These are phyloP conservation scores for Phalacrocorax pelagicus DNA, from an alignment of 2,113 vertebrate species.

Conservation along the genomic window DNA sequence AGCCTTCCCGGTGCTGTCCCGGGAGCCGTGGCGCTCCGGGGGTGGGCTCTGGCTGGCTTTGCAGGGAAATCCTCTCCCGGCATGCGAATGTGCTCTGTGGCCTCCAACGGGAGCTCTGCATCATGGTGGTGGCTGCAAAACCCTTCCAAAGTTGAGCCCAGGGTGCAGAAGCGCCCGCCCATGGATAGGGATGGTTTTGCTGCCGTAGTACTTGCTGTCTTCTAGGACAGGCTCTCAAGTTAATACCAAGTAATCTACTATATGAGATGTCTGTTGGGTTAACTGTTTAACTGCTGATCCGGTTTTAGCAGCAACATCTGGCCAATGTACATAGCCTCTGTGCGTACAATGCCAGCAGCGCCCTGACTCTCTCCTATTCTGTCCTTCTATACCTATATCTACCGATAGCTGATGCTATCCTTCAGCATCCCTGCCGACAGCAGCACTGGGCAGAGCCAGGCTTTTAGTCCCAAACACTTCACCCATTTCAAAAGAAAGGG, in stretches of 20 bases:
- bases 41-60: not conserved
- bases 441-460: not conserved
- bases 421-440: not conserved
- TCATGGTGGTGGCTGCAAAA: not conserved
- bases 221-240: not conserved
- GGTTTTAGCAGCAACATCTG: not conserved
- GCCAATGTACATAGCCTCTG: not conserved
- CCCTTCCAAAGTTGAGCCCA: not conserved
- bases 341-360: accelerated
- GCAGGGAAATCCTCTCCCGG: not conserved
- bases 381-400: not conserved
- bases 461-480: not conserved
- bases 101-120: not conserved
- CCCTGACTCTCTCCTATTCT: not conserved
- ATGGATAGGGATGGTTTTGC: not conserved
- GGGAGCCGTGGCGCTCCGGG: not conserved
- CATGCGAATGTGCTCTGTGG: not conserved
- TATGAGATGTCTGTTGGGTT: not conserved
- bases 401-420: not conserved
- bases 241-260: not conserved
- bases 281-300: not conserved
- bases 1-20: accelerated
- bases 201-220: not conserved
- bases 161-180: not conserved
- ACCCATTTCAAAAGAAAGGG: not conserved